Percentiles rank a stretch among this genome's conserved stretches.
phyloP scores from a whole-genome alignment of 2,113 vertebrate species.

The Phodopus roborovskii region DNA sequence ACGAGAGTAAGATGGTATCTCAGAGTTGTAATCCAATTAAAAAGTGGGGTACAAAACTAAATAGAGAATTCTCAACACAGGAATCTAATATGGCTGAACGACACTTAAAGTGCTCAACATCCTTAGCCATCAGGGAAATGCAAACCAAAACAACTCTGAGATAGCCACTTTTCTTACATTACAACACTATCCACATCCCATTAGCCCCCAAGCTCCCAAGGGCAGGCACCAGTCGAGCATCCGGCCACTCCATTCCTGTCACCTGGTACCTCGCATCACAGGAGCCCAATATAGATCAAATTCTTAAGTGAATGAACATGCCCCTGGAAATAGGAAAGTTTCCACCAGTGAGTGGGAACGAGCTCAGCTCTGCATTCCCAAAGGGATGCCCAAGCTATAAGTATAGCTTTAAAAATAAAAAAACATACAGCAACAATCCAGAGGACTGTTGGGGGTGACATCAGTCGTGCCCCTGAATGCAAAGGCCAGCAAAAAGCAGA shows the following conservation, averaged over 20 bases:
- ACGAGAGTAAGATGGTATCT: too few relatives aligned
- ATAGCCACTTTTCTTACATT: too few relatives aligned
- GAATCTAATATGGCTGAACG: too few relatives aligned
- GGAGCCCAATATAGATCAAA: not conserved
- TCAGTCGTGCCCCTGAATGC: not conserved
- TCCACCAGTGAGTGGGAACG: not conserved
- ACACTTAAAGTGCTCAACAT: too few relatives aligned
- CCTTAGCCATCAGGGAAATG: too few relatives aligned
- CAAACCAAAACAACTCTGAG: too few relatives aligned
- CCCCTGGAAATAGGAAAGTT: conserved; percentile 20
- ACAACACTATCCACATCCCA: not conserved
- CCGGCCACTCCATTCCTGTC: not conserved
- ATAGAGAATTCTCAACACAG: too few relatives aligned
- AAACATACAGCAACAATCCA: not conserved
- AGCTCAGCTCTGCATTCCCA: not conserved
- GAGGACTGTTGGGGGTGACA: not conserved
- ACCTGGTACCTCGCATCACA: not conserved
- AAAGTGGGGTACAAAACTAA: too few relatives aligned
- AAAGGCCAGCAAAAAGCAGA: not conserved
- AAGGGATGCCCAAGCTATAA: not conserved
- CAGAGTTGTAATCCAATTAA: too few relatives aligned
- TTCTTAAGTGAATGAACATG: not conserved
- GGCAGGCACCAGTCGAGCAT: not conserved
- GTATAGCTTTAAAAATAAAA: not conserved
- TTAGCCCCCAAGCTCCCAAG: not conserved